Conservation (phyloP, 2,888 invertebrate genomes). For the Bedellia somnulentella region DNA sequence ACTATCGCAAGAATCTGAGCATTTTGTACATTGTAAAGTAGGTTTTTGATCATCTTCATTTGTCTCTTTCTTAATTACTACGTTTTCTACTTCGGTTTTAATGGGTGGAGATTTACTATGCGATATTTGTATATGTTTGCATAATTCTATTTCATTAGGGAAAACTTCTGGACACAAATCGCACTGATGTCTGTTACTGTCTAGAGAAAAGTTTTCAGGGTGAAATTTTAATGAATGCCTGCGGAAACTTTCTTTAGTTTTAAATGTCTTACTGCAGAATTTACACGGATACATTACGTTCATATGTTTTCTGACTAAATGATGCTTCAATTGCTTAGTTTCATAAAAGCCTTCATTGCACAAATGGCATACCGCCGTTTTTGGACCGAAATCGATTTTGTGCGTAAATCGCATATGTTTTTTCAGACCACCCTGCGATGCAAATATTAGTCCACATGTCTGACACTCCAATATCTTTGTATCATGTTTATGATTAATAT, state of each 20-base stretch:
- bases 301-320: slow-evolving; percentile 39
- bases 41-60: slow-evolving; percentile 17
- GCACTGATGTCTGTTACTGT: slow-evolving; percentile 24
- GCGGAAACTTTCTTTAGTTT: slow-evolving; percentile 40
- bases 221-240: slow-evolving; percentile 40
- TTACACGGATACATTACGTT: slow-evolving; percentile 39
- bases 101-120: slow-evolving; percentile 15
- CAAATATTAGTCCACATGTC: slow-evolving; percentile 40
- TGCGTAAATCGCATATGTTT: slow-evolving; percentile 42
- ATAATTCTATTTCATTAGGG: slow-evolving; percentile 36
- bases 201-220: slow-evolving; percentile 13
- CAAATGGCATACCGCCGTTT: slow-evolving; percentile 32
- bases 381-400: slow-evolving; percentile 28
- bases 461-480: slow-evolving; percentile 33
- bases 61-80: slow-evolving; percentile 27
- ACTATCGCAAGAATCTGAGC: slow-evolving; percentile 22
- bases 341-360: slow-evolving; percentile 43
- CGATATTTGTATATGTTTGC: slow-evolving; percentile 28
- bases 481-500: slow-evolving; percentile 35
- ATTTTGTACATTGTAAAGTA: slow-evolving; percentile 37
- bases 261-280: slow-evolving; percentile 35
- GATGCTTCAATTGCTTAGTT: slow-evolving; percentile 36
- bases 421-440: slow-evolving; percentile 32
- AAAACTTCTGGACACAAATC: slow-evolving; percentile 34
- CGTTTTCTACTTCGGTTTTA: slow-evolving; percentile 8